Conservation (phyloP, 2,113 vertebrate genomes). For the Vimba vimba region DNA sequence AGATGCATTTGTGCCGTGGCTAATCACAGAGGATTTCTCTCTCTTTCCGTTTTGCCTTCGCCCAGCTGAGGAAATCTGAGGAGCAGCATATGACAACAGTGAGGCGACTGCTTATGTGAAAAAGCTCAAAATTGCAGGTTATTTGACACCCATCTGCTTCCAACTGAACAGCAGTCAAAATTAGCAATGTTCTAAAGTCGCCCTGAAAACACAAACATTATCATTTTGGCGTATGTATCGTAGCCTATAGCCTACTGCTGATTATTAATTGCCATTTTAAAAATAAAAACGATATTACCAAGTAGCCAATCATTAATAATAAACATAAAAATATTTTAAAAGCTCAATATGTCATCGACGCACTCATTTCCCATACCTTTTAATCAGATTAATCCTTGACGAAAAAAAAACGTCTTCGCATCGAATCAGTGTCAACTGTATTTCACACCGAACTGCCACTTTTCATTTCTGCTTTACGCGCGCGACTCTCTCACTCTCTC, state of each 20-base stretch:
- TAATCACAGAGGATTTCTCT: constrained; percentile 1
- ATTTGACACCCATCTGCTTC: constrained; percentile 58
- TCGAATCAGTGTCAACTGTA: not conserved
- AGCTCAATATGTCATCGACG: not conserved
- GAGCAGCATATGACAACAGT: constrained; percentile 25
- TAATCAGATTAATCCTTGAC: constrained; percentile 33
- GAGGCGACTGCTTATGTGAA: constrained; percentile 35
- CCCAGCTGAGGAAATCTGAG: constrained; percentile 27
- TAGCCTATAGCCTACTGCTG: not conserved
- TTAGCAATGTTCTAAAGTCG: constrained; percentile 51
- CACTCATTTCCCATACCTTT: constrained; percentile 19
- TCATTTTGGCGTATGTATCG: constrained; percentile 20
- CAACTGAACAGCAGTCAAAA: constrained; percentile 52
- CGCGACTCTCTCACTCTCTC: constrained; percentile 34
- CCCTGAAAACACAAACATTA: constrained; percentile 47
- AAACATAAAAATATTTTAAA: not conserved
- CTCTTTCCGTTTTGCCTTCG: not conserved
- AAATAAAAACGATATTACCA: not conserved
- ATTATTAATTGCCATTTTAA: not conserved
- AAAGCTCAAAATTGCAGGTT: constrained; percentile 55
- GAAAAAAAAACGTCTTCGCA: not conserved
- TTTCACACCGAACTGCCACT: constrained; percentile 11
- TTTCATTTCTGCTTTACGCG: constrained; percentile 20
- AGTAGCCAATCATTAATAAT: not conserved
- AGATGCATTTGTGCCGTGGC: constrained; percentile 11